Conservation (phyloP, 1,140 invertebrate genomes). For the Probaryconus sp. region DNA sequence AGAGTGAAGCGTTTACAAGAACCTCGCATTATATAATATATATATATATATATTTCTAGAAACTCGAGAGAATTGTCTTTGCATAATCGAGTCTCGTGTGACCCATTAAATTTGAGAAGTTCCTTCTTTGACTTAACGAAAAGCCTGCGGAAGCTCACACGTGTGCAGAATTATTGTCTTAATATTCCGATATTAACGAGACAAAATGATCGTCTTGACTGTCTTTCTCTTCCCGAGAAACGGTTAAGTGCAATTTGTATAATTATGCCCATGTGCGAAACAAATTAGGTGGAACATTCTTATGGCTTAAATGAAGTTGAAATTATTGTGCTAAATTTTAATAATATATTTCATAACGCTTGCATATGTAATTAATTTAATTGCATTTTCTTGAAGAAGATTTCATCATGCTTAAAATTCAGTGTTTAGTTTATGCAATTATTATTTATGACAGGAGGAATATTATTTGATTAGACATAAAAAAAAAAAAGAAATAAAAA, state of each 20-base stretch:
- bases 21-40: neutral
- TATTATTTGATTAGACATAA: too few relatives aligned
- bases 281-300: too few relatives aligned
- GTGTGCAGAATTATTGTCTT: slow-evolving; percentile 16
- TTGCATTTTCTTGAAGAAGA: too few relatives aligned
- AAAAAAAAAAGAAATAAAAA: too few relatives aligned
- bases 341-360: too few relatives aligned
- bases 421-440: too few relatives aligned
- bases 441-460: too few relatives aligned
- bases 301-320: too few relatives aligned
- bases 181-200: slow-evolving; percentile 36
- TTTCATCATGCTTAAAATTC: too few relatives aligned
- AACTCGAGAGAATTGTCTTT: slow-evolving; percentile 62
- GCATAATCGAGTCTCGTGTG: slow-evolving; percentile 66
- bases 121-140: slow-evolving; percentile 43
- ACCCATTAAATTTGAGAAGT: slow-evolving; percentile 63
- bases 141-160: slow-evolving; percentile 15
- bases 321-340: too few relatives aligned
- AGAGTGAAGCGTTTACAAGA: slow-evolving; percentile 1
- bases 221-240: slow-evolving; percentile 24
- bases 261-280: too few relatives aligned
- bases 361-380: too few relatives aligned
- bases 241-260: slow-evolving; percentile 26
- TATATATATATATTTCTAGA: slow-evolving; percentile 17
- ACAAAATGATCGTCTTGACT: slow-evolving; percentile 43